phyloP scores from a whole-genome alignment of 1,140 invertebrate species.

The Temnothorax curvispinosus region DNA sequence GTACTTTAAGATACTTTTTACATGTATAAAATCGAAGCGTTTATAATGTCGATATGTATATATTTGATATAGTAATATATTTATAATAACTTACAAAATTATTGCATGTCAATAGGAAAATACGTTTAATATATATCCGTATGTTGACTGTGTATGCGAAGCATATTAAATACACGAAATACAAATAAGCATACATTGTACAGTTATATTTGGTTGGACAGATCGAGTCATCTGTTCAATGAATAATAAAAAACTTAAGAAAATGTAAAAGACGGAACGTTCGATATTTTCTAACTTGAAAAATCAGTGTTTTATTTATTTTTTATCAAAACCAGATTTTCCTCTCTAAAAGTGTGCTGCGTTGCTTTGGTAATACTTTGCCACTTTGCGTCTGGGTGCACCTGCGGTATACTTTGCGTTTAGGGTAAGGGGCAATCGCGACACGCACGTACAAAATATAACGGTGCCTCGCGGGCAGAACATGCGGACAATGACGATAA shows the following conservation, averaged over 20 bases:
- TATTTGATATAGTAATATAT: conserved; percentile 27
- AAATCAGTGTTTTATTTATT: conserved; percentile 12
- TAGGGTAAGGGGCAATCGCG: not conserved
- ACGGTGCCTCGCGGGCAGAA: conserved; percentile 41
- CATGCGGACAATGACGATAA: conserved; percentile 43
- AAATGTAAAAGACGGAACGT: not conserved
- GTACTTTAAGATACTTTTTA: not conserved
- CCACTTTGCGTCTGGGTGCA: not conserved
- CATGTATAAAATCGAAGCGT: not conserved
- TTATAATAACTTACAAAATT: conserved; percentile 1
- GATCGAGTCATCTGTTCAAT: conserved; percentile 11
- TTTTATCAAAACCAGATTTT: too few species aligned
- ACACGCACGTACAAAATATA: conserved; percentile 43
- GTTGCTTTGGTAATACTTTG: not conserved
- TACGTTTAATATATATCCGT: conserved; percentile 17
- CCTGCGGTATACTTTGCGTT: conserved; percentile 10
- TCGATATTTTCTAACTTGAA: conserved; percentile 8
- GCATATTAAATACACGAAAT: conserved; percentile 25
- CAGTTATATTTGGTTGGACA: not conserved
- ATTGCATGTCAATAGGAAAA: conserved; percentile 3
- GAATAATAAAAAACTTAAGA: conserved; percentile 24
- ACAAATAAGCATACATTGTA: conserved; percentile 27
- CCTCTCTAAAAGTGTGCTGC: not conserved
- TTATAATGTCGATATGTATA: conserved; percentile 15
- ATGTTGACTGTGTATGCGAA: conserved; percentile 21